Evolutionary conservation across 2,888 invertebrate genomes (phyloP), one percentile per base, ranked within the genome.

Genomic region (Eilema griseolum): DNA sequence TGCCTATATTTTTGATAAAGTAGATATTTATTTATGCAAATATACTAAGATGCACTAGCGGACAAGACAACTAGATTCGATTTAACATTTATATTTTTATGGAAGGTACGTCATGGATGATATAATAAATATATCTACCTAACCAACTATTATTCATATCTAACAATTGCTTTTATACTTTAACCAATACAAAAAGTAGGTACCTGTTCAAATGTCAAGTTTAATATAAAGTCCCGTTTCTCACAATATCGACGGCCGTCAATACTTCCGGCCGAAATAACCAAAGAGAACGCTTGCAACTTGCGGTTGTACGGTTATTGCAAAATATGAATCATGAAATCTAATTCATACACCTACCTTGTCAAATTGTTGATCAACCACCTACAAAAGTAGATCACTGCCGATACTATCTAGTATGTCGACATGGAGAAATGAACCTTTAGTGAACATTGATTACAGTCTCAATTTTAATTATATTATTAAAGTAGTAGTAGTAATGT

Each of bases 271-370:
- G 68, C 63, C 67, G 78, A 82, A 82, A 83, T 78, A 76, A 73
- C 61, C 63, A 67, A 79, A 77, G 71, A 75, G 78, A 73, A 62
- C 67, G 75, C 77, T 81, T 75, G 63, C 70, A 76, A 77, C 67
- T 79, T 80, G 79, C 82, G 67, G 79, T 78, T 80, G 69, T 84
- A 85, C 84, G 86, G 79, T 84, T 80, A 76, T 91, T 90, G 88
- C 84, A 85, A 90, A 92, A 90, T 88, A 79, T 80, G 67, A 86
- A 86, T 88, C 90, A 88, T 88, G 90, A 91, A 91, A 91, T 91
- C 89, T 85, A 81, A 83, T 80, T 78, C 76, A 70, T 66, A 70
- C 71, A 76, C 76, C 76, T 75, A 77, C 70, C 69, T 71, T 76
- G 77, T 70, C 72, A 76, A 78, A 72, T 73, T 65, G 71, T 70